Evolutionary conservation across 2,888 invertebrate genomes (phyloP), one percentile per base, ranked within the genome.

Genomic region (Drosophila pseudotalamancana): DNA sequence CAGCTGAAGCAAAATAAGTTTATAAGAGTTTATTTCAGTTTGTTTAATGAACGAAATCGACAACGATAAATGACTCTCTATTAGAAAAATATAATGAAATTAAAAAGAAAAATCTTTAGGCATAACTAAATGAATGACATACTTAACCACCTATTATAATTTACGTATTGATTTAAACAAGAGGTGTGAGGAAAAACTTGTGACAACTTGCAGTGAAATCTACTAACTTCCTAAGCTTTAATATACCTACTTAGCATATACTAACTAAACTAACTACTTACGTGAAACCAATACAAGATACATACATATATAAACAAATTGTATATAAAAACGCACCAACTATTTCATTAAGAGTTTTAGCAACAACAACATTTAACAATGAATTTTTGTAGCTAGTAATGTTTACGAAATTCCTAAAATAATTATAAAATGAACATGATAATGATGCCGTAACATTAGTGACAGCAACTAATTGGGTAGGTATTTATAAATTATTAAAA

Each of bases 291-390:
- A 53, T 45, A 64, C 54, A 65, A 79, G 63, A 54, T 48, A 60
- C 57, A 63, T 29, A 68, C 14, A 42, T 27, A 43, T 21, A 32
- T 23, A 23, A n/a, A 77, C 74, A 81, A 84, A 68, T 70, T 85
- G 84, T 85, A 84, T 55, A 85, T 85, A 85, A 65, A 76, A 85
- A 87, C 83, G 84, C 84, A 87, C 84, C 84, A 85, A 85, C 77
- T 85, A 87, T 61, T 79, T 54, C 73, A 84, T 84, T 84, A 84
- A 87, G 87, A 72, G 42, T 78, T 85, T 85, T 85, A 81, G 77
- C 61, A 66, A 57, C 27, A 56, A 19, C 45, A 67, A 59, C 21
- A 50, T 55, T 59, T 46, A 68, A 54, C 49, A 66, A 64, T 57
- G 56, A 45, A 45, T 32, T 50, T 29, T 53, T 57, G 77, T 85